These are phyloP conservation scores for Chascanopsetta lugubris DNA, from an alignment of 2,113 vertebrate species.

Conservation along the genomic window DNA sequence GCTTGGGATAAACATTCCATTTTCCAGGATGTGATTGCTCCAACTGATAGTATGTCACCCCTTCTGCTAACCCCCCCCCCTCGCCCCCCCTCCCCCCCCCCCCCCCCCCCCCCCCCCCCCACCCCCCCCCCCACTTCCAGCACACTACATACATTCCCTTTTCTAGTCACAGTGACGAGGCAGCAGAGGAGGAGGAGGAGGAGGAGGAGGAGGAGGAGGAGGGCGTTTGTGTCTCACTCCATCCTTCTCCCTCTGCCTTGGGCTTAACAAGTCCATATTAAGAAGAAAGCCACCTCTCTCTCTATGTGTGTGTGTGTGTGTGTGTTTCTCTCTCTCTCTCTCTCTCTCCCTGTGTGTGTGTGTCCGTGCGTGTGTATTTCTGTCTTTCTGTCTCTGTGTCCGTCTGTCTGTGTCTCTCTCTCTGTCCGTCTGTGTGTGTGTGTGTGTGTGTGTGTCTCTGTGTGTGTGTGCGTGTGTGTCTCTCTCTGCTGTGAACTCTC, in stretches of 20 bases:
- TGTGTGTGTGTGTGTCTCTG: conserved; percentile 34
- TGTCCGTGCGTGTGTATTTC: conserved; percentile 1
- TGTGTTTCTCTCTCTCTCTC: conserved; percentile 8
- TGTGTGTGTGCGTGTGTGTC: conserved; percentile 11
- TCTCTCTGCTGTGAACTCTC: too few species aligned
- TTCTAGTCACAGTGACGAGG: conserved; percentile 78
- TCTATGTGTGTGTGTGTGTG: too few species aligned
- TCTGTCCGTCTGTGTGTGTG: conserved; percentile 39
- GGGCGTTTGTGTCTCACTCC: conserved; percentile 25
- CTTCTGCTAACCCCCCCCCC: too few species aligned
- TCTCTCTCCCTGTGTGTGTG: not conserved
- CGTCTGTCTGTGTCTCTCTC: conserved; percentile 12
- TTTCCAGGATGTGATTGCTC: conserved; percentile 76
- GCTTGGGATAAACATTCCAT: conserved; percentile 81
- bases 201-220: conserved; percentile 45
- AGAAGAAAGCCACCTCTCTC: conserved; percentile 49
- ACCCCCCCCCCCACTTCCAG: not conserved
- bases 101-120: too few species aligned
- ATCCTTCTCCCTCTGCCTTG: conserved; percentile 13
- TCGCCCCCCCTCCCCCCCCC: too few species aligned
- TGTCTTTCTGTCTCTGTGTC: not conserved
- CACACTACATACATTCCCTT: conserved; percentile 80
- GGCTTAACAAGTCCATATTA: conserved; percentile 66
- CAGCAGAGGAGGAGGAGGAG: conserved; percentile 31
- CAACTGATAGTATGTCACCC: conserved; percentile 72